Percentiles rank a stretch among this genome's conserved stretches.
phyloP scores from a whole-genome alignment of 35 echinoderm and acorn worm species.

The Amphiura filiformis region DNA sequence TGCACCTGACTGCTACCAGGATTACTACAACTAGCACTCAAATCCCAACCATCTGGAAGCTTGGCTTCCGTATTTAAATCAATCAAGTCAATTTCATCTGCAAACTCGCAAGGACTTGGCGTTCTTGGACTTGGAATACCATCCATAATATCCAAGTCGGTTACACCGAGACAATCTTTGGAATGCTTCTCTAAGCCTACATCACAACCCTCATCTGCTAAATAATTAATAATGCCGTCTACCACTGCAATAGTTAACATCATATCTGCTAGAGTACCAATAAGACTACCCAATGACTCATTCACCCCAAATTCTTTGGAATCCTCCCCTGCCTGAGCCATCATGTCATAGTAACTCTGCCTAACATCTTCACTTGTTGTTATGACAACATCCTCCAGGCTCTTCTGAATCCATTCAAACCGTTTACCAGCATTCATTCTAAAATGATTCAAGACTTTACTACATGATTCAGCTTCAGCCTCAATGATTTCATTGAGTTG shows the following conservation, averaged over 20 bases:
- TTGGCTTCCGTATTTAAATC: not conserved
- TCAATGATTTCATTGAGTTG: conserved; percentile 53
- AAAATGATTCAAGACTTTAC: conserved; percentile 37
- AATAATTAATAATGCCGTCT: conserved; percentile 6
- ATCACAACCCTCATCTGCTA: not conserved
- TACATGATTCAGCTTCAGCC: conserved; percentile 40
- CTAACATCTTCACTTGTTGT: conserved; percentile 41
- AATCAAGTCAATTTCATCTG: not conserved
- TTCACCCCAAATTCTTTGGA: conserved; percentile 7
- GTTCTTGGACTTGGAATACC: conserved; percentile 2
- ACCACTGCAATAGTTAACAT: conserved; percentile 29
- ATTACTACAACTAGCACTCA: not conserved
- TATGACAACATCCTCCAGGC: conserved; percentile 37
- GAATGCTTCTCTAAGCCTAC: not conserved
- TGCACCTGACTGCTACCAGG: not conserved
- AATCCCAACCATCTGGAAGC: not conserved
- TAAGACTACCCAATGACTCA: conserved; percentile 16
- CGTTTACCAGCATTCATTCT: conserved; percentile 34
- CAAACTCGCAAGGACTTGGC: not conserved
- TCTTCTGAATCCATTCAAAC: conserved; percentile 41
- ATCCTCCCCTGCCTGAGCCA: conserved; percentile 13
- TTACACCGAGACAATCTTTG: not conserved
- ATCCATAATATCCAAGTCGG: conserved; percentile 15
- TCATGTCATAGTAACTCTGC: conserved; percentile 47
- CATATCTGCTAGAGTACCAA: conserved; percentile 16